Base-by-base conservation (phyloP, 2,797 vertebrate species). In the Scolopax rusticola region DNA sequence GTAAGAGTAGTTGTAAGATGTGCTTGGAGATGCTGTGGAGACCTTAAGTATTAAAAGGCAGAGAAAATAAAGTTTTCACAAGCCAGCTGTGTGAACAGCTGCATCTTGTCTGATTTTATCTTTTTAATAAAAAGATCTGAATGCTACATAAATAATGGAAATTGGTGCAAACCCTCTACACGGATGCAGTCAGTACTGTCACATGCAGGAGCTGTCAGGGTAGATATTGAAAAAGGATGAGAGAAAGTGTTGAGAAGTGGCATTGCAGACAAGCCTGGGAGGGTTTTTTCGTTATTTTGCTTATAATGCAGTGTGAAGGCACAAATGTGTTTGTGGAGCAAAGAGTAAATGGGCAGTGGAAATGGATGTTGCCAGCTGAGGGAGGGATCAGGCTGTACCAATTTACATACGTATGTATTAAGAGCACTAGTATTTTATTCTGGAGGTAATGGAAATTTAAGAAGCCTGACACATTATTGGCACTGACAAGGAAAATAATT, bases 51-150 rank as follows among this genome's bases (percentile, higher is more conserved):
- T 67, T 50, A 68, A 74, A 75, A 82, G 25, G n/a, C 14, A 81
- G 38, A 84, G 32, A 84, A 91, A 85, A 19, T 6, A 60, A 38
- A 36, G 17, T 91, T 95, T 84, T 73, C 25, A 1, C 63, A 76
- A 91, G 60, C 63, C 77, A 93, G 83, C 93, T 94, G 65, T 12
- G 59, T 60, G 79, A 94, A 93, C 89, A 96, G 82, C 95, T 95
- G 88, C 82, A 88, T 82, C 43, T 64, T 93, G 91, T 90, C 10
- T 0, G 89, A 86, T 89, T 87, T 84, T 84, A 63, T 95, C 83
- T 96, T 78, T 90, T 93, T 84, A 90, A 84, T 94, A 20, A 76
- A 84, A 93, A 82, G 18, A 60, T 82, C 33, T n/a, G 56, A 79
- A 79, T 57, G 60, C 60, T 57, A 32, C 3, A 5, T 51, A 79